These are phyloP conservation scores for Penelope pileata DNA, from an alignment of 2,113 vertebrate genomes.

Conservation along the genomic window DNA sequence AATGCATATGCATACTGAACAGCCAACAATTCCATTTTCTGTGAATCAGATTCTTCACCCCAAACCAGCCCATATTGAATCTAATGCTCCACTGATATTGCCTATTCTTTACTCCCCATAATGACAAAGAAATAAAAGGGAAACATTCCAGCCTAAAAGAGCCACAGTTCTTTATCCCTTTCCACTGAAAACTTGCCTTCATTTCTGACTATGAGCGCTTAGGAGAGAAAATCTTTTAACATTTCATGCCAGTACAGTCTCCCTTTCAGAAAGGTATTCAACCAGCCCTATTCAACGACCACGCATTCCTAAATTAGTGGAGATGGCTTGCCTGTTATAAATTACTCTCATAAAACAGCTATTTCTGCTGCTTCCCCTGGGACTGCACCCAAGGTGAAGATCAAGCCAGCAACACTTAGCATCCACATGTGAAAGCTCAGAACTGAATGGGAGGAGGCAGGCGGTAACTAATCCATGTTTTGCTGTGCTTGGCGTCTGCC, in stretches of 20 bases:
- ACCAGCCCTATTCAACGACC: neutral
- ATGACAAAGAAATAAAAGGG: neutral
- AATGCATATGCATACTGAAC: neutral
- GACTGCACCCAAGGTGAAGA: neutral
- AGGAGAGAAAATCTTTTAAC: neutral
- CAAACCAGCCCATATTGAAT: neutral
- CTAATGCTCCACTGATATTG: neutral
- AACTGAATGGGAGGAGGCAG: neutral
- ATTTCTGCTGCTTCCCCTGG: neutral
- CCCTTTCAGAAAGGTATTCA: neutral
- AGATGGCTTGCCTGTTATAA: neutral
- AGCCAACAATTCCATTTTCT: conserved; percentile 24
- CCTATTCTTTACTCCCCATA: conserved; percentile 9
- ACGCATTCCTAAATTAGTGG: neutral
- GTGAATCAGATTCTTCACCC: neutral
- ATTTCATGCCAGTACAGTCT: neutral
- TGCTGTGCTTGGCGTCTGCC: neutral
- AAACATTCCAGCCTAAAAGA: neutral
- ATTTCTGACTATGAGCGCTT: neutral
- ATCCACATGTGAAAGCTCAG: neutral
- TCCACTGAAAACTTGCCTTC: neutral
- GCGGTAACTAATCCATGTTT: neutral
- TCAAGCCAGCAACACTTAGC: neutral
- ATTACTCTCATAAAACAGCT: neutral
- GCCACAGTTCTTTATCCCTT: neutral